Conservation (phyloP, 2,888 invertebrate genomes). For the Dexiosoma caninum region DNA sequence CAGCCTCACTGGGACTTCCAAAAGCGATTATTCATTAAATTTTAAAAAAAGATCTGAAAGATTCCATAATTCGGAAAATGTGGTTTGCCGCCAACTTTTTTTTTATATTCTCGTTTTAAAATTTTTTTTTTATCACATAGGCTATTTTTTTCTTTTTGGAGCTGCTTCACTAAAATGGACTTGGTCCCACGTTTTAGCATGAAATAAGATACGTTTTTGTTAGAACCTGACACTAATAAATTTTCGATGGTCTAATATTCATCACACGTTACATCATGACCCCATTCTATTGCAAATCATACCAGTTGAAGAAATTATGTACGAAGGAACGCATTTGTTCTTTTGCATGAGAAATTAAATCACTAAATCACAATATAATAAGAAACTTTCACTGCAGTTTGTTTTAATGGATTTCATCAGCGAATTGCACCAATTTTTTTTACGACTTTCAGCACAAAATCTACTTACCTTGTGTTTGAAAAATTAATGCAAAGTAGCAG, state of each 20-base stretch:
- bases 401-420: not conserved
- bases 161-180: no score
- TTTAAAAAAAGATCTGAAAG: no score
- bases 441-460: slow-evolving; percentile 8
- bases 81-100: no score
- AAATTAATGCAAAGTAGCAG: not conserved
- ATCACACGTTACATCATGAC: slow-evolving; percentile 49
- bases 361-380: not conserved
- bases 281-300: not conserved
- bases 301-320: not conserved
- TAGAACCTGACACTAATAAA: not conserved
- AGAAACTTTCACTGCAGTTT: slow-evolving; percentile 30
- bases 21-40: no score
- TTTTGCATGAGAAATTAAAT: not conserved
- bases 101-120: no score
- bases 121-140: no score
- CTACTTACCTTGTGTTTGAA: not conserved
- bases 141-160: no score
- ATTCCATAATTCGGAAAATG: no score
- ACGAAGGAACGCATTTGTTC: not conserved
- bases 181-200: no score
- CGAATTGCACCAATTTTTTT: slow-evolving; percentile 24
- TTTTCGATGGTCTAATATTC: not conserved
- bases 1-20: no score
- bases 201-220: no score